Conservation (phyloP, 2,888 invertebrate species). For the Stenotaenia linearis region DNA sequence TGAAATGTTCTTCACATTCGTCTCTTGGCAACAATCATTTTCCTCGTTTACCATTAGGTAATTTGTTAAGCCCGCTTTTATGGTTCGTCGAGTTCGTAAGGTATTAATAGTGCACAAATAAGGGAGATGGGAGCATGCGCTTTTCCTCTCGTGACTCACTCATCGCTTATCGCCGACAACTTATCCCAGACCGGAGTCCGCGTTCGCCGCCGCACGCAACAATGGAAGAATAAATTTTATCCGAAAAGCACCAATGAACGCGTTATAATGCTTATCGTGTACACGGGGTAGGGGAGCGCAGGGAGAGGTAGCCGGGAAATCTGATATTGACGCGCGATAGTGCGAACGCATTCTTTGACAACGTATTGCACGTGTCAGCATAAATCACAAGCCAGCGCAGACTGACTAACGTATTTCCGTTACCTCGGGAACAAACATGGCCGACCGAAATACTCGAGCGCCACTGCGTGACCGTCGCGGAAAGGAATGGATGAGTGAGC, state of each 20-base stretch:
- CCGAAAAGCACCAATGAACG: slow-evolving; percentile 3
- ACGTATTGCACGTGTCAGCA: slow-evolving; percentile 9
- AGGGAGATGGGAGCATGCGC: not conserved
- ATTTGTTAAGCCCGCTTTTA: not conserved
- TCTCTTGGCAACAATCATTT: not conserved
- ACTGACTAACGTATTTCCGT: slow-evolving; percentile 11
- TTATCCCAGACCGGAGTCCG: not conserved
- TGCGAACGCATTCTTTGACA: slow-evolving; percentile 5
- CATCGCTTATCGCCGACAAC: not conserved
- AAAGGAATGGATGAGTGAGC: slow-evolving; percentile 37
- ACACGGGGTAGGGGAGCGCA: not conserved
- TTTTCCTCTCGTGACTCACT: not conserved
- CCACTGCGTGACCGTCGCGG: slow-evolving; percentile 39
- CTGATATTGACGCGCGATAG: not conserved
- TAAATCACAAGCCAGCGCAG: slow-evolving; percentile 2
- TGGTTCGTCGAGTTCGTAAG: not conserved
- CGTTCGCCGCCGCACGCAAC: not conserved
- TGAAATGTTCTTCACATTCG: not conserved
- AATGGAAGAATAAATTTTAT: slow-evolving; percentile 30
- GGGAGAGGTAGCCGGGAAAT: slow-evolving; percentile 24
- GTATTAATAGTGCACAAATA: not conserved
- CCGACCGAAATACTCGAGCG: not conserved
- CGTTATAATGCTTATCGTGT: slow-evolving; percentile 7
- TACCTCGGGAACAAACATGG: slow-evolving; percentile 16
- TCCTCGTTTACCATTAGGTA: not conserved